phyloP scores from a whole-genome alignment of 1,140 invertebrate genomes.

The Diploscapter pachys region DNA sequence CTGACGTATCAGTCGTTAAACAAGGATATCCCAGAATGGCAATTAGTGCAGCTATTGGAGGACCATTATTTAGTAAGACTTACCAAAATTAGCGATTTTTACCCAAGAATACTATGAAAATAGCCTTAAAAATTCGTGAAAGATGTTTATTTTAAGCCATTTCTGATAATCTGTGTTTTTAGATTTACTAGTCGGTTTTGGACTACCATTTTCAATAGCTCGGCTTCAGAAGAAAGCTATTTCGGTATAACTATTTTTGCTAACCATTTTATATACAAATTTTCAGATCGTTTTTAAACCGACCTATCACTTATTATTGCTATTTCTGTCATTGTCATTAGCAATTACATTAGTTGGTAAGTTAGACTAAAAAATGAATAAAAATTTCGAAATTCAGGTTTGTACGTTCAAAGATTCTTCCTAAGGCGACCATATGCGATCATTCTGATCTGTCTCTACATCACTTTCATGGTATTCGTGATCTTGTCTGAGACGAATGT shows the following conservation, averaged over 20 bases:
- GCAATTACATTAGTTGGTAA: slow-evolving; percentile 47
- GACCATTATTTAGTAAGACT: slow-evolving; percentile 68
- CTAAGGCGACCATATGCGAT: slow-evolving; percentile 60
- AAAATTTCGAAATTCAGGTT: slow-evolving; percentile 1
- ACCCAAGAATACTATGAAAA: background rate
- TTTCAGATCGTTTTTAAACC: slow-evolving; percentile 22
- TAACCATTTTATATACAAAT: slow-evolving; percentile 13
- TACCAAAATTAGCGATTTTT: slow-evolving; percentile 1
- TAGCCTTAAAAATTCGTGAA: background rate
- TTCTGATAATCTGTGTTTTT: slow-evolving; percentile 1
- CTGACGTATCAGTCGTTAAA: slow-evolving; percentile 68
- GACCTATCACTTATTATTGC: slow-evolving; percentile 50
- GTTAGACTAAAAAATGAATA: background rate
- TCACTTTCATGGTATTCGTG: slow-evolving; percentile 61
- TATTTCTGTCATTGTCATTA: slow-evolving; percentile 61
- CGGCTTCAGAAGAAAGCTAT: slow-evolving; percentile 58
- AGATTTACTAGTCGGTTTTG: slow-evolving; percentile 66
- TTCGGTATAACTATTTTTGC: slow-evolving; percentile 35
- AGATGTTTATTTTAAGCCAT: background rate
- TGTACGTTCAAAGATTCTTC: slow-evolving; percentile 57
- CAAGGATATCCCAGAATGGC: slow-evolving; percentile 71
- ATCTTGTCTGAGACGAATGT: slow-evolving; percentile 59
- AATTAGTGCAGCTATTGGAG: slow-evolving; percentile 71
- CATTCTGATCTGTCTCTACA: slow-evolving; percentile 60
- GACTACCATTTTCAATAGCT: slow-evolving; percentile 65